Base-by-base conservation (phyloP, 2,113 vertebrate species). In the Tachysurus vachellii region DNA sequence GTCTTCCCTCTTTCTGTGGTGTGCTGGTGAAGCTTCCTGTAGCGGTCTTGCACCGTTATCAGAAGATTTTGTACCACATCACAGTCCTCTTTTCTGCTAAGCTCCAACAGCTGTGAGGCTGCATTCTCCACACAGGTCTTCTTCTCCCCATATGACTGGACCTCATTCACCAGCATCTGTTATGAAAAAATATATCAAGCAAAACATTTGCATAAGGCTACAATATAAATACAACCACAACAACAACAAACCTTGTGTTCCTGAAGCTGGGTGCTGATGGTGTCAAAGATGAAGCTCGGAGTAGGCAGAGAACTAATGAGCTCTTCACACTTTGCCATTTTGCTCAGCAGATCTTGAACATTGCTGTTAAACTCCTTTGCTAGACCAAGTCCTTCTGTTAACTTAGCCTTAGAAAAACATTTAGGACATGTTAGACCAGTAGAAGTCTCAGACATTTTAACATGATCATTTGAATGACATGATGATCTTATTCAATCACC, bases 361-460 rank as follows among this genome's bases (percentile, higher is more conserved):
- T 90, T 95, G 90, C 94, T 94, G 64, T 97, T 96, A 88, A 97
- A 97, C 89, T 97, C 96, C 13, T 96, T 96, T 50, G 93, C 94
- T 88, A 95, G 88, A 21, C 91, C 93, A 92, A 97, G 90, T 59
- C 96, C 96, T 90, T 97, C 96, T 9, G 92, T 95, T 70, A 98
- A 93, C 89, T 95, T 95, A 47, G 93, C 95, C 97, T 97, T 91
- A 19, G 13, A 19, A 61, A 4, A 79, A 59, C 50, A 50, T 10
- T 36, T 56, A 14, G 79, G 19, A 31, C 12, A 68, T 12, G 4
- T 44, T 73, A 71, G 17, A 82, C 59, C 12, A 80, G 21, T 26
- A 56, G 13, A 31, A 28, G 23, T 61, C 11, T 71, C 21, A 50
- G 21, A 23, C 75, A 75, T 50, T 42, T 50, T 54, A 54, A 19